Evolutionary conservation across 2,888 invertebrate species (phyloP).

Genomic region (Hyppa rectilinea): DNA sequence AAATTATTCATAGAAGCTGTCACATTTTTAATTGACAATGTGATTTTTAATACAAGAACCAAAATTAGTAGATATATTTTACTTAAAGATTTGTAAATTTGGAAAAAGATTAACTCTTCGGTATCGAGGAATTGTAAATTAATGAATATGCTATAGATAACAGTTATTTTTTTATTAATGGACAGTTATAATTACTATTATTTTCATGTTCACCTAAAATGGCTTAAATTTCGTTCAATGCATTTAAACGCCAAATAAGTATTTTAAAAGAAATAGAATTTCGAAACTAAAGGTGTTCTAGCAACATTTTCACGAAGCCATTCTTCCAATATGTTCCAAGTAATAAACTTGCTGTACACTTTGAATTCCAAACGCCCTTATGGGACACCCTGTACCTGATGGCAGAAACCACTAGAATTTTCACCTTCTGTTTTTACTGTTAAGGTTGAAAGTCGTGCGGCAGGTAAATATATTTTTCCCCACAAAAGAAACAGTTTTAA

Average conservation of each 20-base stretch:
- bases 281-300: conserved; percentile 23
- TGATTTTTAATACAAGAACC: too few relatives aligned
- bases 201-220: not conserved
- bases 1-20: not conserved
- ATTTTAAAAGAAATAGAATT: conserved; percentile 30
- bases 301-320: conserved; percentile 60
- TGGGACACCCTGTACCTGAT: conserved; percentile 70
- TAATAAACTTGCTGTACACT: conserved; percentile 77
- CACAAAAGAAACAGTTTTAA: conserved; percentile 64
- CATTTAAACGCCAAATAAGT: conserved; percentile 28
- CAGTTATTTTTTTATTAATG: too few relatives aligned
- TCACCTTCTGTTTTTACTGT: accelerated
- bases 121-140: not conserved
- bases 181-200: not conserved
- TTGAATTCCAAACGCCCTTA: conserved; percentile 77
- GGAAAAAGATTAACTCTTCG: not conserved
- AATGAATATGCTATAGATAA: too few relatives aligned
- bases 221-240: not conserved
- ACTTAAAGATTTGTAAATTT: not conserved
- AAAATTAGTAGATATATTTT: too few relatives aligned
- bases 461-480: conserved; percentile 33
- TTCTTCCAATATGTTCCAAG: conserved; percentile 80
- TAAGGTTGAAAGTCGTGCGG: conserved; percentile 26
- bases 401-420: conserved; percentile 1
- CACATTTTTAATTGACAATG: not conserved